Base-by-base conservation (phyloP, 2,113 vertebrate species). In the Uria lomvia region DNA sequence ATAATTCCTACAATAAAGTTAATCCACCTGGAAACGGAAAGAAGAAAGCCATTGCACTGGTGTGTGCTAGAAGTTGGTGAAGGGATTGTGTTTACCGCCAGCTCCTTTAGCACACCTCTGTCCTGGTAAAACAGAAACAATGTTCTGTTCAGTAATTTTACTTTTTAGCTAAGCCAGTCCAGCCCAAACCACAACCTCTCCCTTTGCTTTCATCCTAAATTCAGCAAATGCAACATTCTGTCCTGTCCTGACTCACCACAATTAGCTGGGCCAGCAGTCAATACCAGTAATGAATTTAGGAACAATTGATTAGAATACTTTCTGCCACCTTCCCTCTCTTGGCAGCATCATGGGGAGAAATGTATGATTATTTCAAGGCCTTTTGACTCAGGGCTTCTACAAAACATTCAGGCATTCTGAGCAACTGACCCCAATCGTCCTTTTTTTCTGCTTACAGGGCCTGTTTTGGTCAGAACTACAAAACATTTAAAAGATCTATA, bases 401-500 rank as follows among this genome's bases (percentile, higher is more conserved):
- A 56, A 90, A 90, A 74, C 1, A 40, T 38, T 71, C 59, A 50
- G 40, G 22, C 47, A 73, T 74, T 91, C 68, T 78, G 56, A 78
- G 65, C 29, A 55, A 52, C 52, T 78, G 77, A 72, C 80, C 36
- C 12, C 0, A 2, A 4, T 29, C 0, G 0, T 43, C 60, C 19
- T 50, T 67, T 62, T 83, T 55, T 92, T 38, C 22, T 80, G 63
- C 55, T 95, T 88, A 85, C 52, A 70, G 32, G 45, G 27, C 2
- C n/a, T 43, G 32, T 87, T 92, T 76, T 59, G 36, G 50, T 71
- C 52, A 96, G 56, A 94, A 76, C 24, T 91, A 43, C 68, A 93
- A 96, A 96, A 70, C 27, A 82, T 80, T 94, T 86, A 3, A 88
- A 88, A 78, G 94, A 19, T 36, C 67, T 84, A 15, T 88, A 80